These are phyloP conservation scores for Merodon equestris DNA, from an alignment of 2,888 invertebrate species.

Conservation along the genomic window DNA sequence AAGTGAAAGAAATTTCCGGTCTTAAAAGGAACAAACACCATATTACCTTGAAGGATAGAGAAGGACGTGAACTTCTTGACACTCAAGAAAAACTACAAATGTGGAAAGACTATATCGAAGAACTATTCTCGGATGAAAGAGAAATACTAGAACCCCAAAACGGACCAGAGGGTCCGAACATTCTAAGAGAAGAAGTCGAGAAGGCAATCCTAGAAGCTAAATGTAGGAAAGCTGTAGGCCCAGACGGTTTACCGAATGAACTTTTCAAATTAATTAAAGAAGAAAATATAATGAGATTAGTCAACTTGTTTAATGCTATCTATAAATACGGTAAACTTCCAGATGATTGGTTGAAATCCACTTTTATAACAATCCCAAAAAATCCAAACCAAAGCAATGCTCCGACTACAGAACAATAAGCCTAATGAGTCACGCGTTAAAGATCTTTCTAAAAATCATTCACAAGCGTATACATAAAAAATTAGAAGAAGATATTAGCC, in stretches of 20 bases:
- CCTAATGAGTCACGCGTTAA: slow-evolving; percentile 4
- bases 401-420: slow-evolving; percentile 13
- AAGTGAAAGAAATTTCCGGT: slow-evolving; percentile 10
- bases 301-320: slow-evolving; percentile 1
- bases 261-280: not conserved
- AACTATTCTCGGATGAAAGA: slow-evolving; percentile 5
- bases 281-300: not conserved
- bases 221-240: not conserved
- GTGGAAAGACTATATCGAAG: slow-evolving; percentile 1
- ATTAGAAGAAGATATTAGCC: not conserved
- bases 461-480: not conserved
- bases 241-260: not conserved
- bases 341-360: slow-evolving; percentile 1
- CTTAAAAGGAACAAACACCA: not conserved
- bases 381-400: not conserved
- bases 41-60: not conserved
- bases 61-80: not conserved
- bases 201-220: not conserved
- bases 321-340: not conserved
- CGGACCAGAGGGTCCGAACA: not conserved
- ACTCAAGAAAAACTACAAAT: slow-evolving; percentile 9
- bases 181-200: not conserved
- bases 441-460: not conserved
- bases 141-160: not conserved
- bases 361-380: slow-evolving; percentile 5